Evolutionary conservation across 1,140 invertebrate genomes (phyloP), one percentile per base, ranked within the genome.

Genomic region (Adoxophyes honmai): DNA sequence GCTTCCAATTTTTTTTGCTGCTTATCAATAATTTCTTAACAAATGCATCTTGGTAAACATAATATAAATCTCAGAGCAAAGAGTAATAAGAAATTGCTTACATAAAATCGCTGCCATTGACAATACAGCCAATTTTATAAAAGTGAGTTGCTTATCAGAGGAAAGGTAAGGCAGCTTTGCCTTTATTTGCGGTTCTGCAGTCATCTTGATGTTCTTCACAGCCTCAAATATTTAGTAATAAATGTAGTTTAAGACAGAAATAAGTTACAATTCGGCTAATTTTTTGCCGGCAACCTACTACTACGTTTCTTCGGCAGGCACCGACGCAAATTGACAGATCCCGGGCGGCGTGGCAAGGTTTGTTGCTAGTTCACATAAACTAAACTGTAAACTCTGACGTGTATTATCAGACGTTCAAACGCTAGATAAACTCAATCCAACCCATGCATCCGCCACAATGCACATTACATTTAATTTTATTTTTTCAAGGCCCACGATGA

Each of bases 121-220:
- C 48, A 99, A 91, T 81, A 99, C 96, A 57, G 95, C 93, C 77
- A 99, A 90, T 84, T 98, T 99, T 59, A 99, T 91, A 66, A 99
- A 92, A 35, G 97, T 98, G 86, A 98, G 97, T 83, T 99, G 97
- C 87, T 98, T 98, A 70, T 98, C 96, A 14, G 93, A 83, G 15
- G 83, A 75, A 11, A 88, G 72, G 57, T 84, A 75, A 54, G 75
- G 70, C 57, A 86, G 54, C 70, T 66, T 84, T 65, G 70, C 34
- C 64, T 75, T 83, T 52, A 62, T 64, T 60, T 79, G 73, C 14
- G 71, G 69, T 52, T 87, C 85, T 36, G 66, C 78, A 59, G 82
- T 85, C 84, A 88, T 87, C 21, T 68, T 80, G 66, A 28, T 55
- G 61, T 52, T 52, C 34, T 37, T 54, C 62, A 66, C 33, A 52